Evolutionary conservation across 1,140 invertebrate species (phyloP).

Genomic region (Bombus affinis): DNA sequence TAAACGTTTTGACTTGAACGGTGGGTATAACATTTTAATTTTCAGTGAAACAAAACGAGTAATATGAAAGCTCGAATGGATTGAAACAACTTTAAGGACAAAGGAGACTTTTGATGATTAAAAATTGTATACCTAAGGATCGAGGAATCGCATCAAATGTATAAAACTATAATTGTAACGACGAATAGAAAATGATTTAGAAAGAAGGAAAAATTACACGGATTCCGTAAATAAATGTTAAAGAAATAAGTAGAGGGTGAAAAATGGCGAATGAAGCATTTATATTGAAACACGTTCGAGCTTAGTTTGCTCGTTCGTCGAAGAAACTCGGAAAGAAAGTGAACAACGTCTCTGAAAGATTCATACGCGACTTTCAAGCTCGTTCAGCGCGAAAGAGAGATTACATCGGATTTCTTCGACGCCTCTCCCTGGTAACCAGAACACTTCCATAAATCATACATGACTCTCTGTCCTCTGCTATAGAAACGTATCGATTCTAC

Average conservation of each 20-base stretch:
- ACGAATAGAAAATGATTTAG: not conserved
- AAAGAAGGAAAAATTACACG: not conserved
- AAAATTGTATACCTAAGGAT: too few relatives aligned
- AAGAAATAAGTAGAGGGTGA: not conserved
- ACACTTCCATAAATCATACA: slow-evolving; percentile 51
- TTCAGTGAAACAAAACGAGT: too few relatives aligned
- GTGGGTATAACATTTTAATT: too few relatives aligned
- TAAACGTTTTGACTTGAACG: too few relatives aligned
- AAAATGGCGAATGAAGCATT: not conserved
- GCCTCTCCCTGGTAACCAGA: slow-evolving; percentile 15
- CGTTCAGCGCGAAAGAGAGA: slow-evolving; percentile 23
- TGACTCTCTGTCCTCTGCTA: slow-evolving; percentile 17
- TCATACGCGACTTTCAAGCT: slow-evolving; percentile 25
- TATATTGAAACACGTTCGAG: not conserved
- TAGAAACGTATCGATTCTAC: slow-evolving; percentile 20
- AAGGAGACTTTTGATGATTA: too few relatives aligned
- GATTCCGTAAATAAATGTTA: not conserved
- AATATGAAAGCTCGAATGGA: too few relatives aligned
- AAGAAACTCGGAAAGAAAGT: not conserved
- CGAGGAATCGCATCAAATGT: too few relatives aligned
- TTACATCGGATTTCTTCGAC: slow-evolving; percentile 53
- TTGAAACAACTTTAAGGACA: too few relatives aligned
- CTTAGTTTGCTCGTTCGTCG: not conserved
- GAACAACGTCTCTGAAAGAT: slow-evolving; percentile 36
- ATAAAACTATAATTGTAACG: too few relatives aligned